Conservation (phyloP, 2,888 invertebrate species). For the Gisinianus flammeolus region DNA sequence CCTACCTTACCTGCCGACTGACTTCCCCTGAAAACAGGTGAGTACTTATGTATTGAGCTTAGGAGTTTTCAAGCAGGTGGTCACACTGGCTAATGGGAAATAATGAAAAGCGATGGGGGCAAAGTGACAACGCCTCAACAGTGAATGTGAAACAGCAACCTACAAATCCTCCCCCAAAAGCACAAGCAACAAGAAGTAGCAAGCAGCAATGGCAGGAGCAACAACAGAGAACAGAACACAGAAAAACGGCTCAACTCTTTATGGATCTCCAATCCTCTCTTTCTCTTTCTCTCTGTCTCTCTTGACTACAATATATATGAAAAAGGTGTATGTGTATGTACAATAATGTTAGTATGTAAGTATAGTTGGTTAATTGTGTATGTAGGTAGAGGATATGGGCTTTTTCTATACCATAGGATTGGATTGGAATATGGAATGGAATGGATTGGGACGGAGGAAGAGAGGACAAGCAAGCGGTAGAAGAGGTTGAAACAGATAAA, state of each 20-base stretch:
- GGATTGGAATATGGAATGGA: too few relatives aligned
- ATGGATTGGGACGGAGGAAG: constrained; percentile 3
- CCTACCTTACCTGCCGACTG: constrained; percentile 27
- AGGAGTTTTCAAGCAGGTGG: constrained; percentile 38
- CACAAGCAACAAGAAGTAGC: neutral
- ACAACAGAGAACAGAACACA: neutral
- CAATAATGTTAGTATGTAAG: too few relatives aligned
- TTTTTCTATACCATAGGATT: too few relatives aligned
- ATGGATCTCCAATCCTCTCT: neutral
- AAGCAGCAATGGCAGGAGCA: neutral
- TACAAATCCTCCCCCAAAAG: constrained; percentile 34
- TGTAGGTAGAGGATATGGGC: neutral
- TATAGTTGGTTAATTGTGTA: neutral
- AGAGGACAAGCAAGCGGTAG: neutral
- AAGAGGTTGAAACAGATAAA: neutral
- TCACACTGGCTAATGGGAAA: constrained; percentile 10
- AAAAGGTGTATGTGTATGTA: neutral
- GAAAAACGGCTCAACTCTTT: too few relatives aligned
- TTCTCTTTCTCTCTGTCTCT: neutral
- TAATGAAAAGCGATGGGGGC: constrained; percentile 34
- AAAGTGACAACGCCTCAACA: constrained; percentile 41
- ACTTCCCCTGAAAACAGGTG: constrained; percentile 36
- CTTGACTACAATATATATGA: neutral
- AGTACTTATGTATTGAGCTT: constrained; percentile 25
- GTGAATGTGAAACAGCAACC: constrained; percentile 1